Percentiles rank a stretch among this genome's conserved stretches.
Conservation (phyloP, 2,113 vertebrate species). For the Lepus europaeus region DNA sequence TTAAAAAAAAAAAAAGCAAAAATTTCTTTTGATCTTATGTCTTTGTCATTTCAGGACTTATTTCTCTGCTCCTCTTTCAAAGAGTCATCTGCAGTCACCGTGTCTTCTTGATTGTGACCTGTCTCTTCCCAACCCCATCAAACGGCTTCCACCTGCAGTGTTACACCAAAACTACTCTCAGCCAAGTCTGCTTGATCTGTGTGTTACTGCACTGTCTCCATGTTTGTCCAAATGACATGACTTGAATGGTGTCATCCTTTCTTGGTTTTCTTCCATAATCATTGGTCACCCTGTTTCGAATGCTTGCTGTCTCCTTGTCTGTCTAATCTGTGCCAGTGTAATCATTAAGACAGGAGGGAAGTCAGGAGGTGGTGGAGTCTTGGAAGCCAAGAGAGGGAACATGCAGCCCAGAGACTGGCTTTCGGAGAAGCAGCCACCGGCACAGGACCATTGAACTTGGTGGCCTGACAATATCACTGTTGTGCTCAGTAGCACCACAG, state of each 20-base stretch:
- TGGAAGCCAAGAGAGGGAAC: not conserved
- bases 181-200: not conserved
- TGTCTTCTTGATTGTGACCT: not conserved
- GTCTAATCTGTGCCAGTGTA: not conserved
- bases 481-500: not conserved
- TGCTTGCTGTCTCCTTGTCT: not conserved
- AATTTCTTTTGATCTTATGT: not conserved
- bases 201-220: not conserved
- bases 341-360: not conserved
- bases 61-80: not conserved
- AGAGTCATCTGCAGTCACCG: not conserved
- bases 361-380: not conserved
- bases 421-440: not conserved
- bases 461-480: not conserved
- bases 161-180: not conserved
- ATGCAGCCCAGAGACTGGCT: not conserved
- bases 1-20: conserved; percentile 15
- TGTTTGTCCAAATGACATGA: not conserved
- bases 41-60: not conserved
- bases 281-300: not conserved
- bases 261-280: not conserved
- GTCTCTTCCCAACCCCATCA: not conserved
- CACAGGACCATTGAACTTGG: not conserved
- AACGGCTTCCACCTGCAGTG: not conserved
- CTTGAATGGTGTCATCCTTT: not conserved